These are phyloP conservation scores for Ophioninae sp. DNA, from an alignment of 2,888 invertebrate genomes.

Conservation along the genomic window DNA sequence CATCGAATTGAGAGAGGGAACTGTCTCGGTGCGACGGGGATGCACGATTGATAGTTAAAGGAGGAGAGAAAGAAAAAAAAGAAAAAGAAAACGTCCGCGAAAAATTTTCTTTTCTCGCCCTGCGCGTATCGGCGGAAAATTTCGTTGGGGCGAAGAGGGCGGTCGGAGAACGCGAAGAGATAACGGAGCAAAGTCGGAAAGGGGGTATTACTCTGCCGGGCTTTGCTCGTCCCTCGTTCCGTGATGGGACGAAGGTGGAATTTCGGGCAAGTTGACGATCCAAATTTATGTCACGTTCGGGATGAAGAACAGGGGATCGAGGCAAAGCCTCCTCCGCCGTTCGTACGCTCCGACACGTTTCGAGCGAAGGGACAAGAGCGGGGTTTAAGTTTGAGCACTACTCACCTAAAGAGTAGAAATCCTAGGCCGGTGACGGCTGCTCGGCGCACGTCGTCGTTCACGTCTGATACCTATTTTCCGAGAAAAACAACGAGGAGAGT, in stretches of 20 bases:
- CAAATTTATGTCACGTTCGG: conserved; percentile 72
- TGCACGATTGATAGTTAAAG: neutral
- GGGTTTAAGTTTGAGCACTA: conserved; percentile 47
- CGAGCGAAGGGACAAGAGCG: conserved; percentile 28
- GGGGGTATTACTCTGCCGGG: neutral
- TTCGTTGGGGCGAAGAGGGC: neutral
- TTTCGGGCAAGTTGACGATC: conserved; percentile 67
- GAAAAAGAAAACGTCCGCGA: neutral
- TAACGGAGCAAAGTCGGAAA: neutral
- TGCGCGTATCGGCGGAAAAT: neutral
- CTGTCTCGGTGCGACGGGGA: neutral
- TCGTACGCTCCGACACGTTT: neutral
- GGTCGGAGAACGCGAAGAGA: neutral
- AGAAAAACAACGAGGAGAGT: neutral
- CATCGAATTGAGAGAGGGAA: neutral
- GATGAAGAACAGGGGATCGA: conserved; percentile 21
- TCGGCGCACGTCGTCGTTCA: conserved; percentile 98
- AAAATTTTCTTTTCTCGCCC: neutral
- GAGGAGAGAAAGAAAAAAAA: neutral
- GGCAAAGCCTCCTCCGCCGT: conserved; percentile 1
- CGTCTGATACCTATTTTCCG: conserved; percentile 89
- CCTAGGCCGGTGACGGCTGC: conserved; percentile 99
- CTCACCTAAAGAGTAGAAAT: conserved; percentile 95
- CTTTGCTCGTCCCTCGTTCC: neutral
- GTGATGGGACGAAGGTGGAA: neutral